A percentile compares a stretch with the other conserved stretches of the same genome.
phyloP scores from a whole-genome alignment of 2,797 vertebrate genomes.

The Rhinoraja longicauda region DNA sequence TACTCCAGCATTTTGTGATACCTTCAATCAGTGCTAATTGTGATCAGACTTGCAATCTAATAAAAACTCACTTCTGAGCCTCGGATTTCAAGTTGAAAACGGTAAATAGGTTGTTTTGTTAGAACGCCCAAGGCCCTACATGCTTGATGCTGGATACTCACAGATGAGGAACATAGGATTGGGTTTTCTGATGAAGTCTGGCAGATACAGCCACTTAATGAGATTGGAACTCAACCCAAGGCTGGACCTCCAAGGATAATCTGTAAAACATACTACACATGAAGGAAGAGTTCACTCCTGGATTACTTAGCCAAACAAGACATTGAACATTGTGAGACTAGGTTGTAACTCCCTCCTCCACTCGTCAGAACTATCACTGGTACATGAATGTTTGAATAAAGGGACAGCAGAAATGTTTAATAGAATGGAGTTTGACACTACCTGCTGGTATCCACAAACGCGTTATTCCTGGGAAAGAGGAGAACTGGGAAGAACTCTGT shows the following conservation, averaged over 20 bases:
- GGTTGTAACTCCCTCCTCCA: neutral
- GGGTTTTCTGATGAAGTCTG: slow-evolving; percentile 65
- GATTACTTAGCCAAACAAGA: neutral
- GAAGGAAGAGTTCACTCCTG: neutral
- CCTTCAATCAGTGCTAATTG: neutral
- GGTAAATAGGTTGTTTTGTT: neutral
- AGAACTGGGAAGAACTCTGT: neutral
- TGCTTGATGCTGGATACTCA: slow-evolving; percentile 48
- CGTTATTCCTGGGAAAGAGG: neutral
- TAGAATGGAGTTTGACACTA: neutral
- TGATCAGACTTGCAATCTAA: neutral
- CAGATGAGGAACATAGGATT: slow-evolving; percentile 65
- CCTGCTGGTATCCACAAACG: neutral
- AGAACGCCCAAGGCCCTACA: neutral
- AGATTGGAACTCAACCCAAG: slow-evolving; percentile 61
- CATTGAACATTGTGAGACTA: neutral
- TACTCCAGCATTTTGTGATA: too few relatives aligned
- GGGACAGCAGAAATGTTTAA: neutral
- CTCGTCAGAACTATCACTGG: neutral
- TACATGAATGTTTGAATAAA: too few relatives aligned
- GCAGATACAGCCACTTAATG: slow-evolving; percentile 70
- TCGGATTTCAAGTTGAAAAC: neutral
- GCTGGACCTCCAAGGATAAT: slow-evolving; percentile 66
- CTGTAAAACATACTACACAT: slow-evolving; percentile 49
- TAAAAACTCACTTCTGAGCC: too few relatives aligned